phyloP scores from a whole-genome alignment of 2,888 invertebrate genomes.

The Apodemia zela region DNA sequence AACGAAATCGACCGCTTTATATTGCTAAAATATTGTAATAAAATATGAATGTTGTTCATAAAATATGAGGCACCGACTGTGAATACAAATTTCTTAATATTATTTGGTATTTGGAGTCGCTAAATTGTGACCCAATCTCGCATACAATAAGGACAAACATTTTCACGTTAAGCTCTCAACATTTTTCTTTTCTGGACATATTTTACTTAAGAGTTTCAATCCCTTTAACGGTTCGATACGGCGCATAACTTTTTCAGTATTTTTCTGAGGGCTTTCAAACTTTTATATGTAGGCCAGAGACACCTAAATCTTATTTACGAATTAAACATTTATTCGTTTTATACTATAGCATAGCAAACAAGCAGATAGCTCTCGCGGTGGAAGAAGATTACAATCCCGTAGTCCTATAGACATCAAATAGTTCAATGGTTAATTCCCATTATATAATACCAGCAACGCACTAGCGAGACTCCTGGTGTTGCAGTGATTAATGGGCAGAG shows the following conservation, averaged over 20 bases:
- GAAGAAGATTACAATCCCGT: too few species aligned
- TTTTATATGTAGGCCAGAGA: background rate
- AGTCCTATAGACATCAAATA: too few species aligned
- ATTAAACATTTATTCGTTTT: too few species aligned
- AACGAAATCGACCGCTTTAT: constrained; percentile 1
- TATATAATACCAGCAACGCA: too few species aligned
- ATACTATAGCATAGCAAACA: too few species aligned
- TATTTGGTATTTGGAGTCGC: constrained; percentile 26
- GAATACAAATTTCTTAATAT: constrained; percentile 16
- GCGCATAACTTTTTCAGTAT: background rate
- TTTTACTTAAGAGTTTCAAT: constrained; percentile 20
- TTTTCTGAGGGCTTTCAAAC: background rate
- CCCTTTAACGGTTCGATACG: constrained; percentile 20
- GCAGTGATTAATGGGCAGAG: too few species aligned
- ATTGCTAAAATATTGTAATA: constrained; percentile 7
- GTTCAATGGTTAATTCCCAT: too few species aligned
- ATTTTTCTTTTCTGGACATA: constrained; percentile 18
- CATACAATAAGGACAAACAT: constrained; percentile 26
- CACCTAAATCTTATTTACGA: too few species aligned
- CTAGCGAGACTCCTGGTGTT: too few species aligned
- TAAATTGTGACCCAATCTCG: constrained; percentile 23
- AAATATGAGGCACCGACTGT: background rate
- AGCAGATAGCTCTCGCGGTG: too few species aligned
- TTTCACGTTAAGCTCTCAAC: background rate
- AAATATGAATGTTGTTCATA: background rate